Evolutionary conservation across 2,888 invertebrate species (phyloP), one percentile per base, ranked within the genome.

Genomic region (Yponomeuta plumbellus): DNA sequence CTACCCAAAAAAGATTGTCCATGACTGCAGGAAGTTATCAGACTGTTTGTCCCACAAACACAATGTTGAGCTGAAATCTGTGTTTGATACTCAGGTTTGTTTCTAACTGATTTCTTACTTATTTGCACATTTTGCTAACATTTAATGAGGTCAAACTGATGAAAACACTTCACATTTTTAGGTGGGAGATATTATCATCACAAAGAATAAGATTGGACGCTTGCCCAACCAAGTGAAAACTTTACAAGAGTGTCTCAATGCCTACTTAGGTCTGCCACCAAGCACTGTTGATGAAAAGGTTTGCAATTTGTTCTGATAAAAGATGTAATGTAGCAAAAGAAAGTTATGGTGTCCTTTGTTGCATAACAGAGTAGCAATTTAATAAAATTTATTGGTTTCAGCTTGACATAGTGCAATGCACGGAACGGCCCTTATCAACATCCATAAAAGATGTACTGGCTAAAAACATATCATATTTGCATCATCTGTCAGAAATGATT

Each of bases 41-140:
- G 94, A 94, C 74, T 92, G 93, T 71, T 79, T 94, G 63, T 90
- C 85, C 76, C 93, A 93, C 75, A 92, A 92, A 73, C 93, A 92
- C 76, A 83, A 87, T 76, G 88, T 93, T 13, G 86, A 88, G 71
- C 76, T 94, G 66, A 79, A 83, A 67, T 93, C 93, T 72, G 86
- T 94, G 57, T 94, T 93, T 88, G 94, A 94, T 76, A 93, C 93
- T 69, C 92, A 93, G 86, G 92, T 91, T 59, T 39, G 34, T 34
- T 39, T 11, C 21, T 20, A 21, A 11, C 61, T 66, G 61, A 34
- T 34, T 5, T 26, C 5, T 4, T 4, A 2, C 26, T 26, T 26
- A 26, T 26, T 34, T 10, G 8, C 6, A 34, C 34, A 34, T 34
- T 34, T 34, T 34, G 34, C 34, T 34, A 59, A 52, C 17, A 17